These are phyloP conservation scores for Umimayanthus kanabou DNA, from an alignment of 92 coral and sea anemone genomes.

Conservation along the genomic window DNA sequence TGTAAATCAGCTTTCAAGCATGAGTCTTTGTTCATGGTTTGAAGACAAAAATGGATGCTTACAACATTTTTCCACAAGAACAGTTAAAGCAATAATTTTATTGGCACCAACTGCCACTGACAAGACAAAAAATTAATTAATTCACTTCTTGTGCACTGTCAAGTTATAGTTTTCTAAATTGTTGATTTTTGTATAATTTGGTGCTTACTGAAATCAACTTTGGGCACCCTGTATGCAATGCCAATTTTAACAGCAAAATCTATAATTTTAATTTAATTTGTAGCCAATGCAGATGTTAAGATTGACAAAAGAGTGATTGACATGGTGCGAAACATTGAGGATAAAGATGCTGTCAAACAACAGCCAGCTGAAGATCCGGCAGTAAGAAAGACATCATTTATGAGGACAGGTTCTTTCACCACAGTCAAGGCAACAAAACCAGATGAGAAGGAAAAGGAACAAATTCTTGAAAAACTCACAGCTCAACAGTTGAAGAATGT, in stretches of 20 bases:
- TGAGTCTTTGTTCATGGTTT: too few species aligned
- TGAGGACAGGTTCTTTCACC: slow-evolving; percentile 60
- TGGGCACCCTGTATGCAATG: background rate
- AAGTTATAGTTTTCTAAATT: too few species aligned
- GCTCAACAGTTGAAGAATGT: slow-evolving; percentile 72
- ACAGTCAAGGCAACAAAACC: slow-evolving; percentile 46
- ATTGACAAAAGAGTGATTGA: slow-evolving; percentile 87
- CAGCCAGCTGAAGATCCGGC: slow-evolving; percentile 60
- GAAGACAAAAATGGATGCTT: too few species aligned
- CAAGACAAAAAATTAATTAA: too few species aligned
- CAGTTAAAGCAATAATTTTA: too few species aligned
- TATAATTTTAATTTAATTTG: background rate
- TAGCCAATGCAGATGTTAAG: slow-evolving; percentile 82
- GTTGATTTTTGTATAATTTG: too few species aligned
- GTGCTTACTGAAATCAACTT: too few species aligned
- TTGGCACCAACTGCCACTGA: too few species aligned
- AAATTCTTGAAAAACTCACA: slow-evolving; percentile 60
- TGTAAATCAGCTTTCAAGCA: too few species aligned
- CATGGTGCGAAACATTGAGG: slow-evolving; percentile 68
- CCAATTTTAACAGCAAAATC: background rate
- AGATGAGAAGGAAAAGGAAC: slow-evolving; percentile 52
- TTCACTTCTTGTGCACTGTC: too few species aligned
- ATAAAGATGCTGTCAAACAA: slow-evolving; percentile 59
- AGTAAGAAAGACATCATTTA: slow-evolving; percentile 69
- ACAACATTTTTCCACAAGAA: too few species aligned